Evolutionary conservation across 1,140 invertebrate genomes (phyloP), one percentile per base, ranked within the genome.

Genomic region (Drosophila bocki): DNA sequence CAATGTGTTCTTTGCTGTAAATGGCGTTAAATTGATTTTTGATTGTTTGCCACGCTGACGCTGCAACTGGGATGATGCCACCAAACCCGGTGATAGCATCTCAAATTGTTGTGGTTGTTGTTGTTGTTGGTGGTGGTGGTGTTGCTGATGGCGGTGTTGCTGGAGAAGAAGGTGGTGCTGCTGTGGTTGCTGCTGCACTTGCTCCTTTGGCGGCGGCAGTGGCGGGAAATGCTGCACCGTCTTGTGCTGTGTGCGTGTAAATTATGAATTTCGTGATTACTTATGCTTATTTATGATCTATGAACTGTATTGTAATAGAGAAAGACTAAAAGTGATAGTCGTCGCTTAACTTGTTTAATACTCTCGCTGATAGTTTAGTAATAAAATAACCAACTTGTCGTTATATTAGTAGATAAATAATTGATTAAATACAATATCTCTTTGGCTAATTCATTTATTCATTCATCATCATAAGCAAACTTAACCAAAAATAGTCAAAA

Each of bases 21-120:
- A 93, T 79, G 92, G 92, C 69, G 92, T 92, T 86, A 86, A 91
- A 88, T 91, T 90, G 91, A 91, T 75, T 92, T 92, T 92, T 82
- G 91, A 92, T 90, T 88, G 84, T 77, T 92, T 92, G 54, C 64
- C 79, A 29, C 87, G 91, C 44, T 88, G 88, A 29, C 79, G 80
- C 37, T 88, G 80, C 62, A 61, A 41, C 68, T 45, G 71, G 35
- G 61, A 50, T 47, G 68, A 51, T 12, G 68, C 33, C 41, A 70
- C 69, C 32, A 70, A 29, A 2, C 35, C 57, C 26, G 78, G 61
- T 48, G 67, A 53, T 37, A 75, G 53, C 37, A 71, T 26, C 67
- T 81, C 82, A 22, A 62, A 78, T 47, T 77, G 62, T 4, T 69
- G 77, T n/a, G 63, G 68, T 44, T 68, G 75, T 7, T 84, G 79